phyloP scores from a whole-genome alignment of 2,797 vertebrate genomes.

The Rhinogobio ventralis region DNA sequence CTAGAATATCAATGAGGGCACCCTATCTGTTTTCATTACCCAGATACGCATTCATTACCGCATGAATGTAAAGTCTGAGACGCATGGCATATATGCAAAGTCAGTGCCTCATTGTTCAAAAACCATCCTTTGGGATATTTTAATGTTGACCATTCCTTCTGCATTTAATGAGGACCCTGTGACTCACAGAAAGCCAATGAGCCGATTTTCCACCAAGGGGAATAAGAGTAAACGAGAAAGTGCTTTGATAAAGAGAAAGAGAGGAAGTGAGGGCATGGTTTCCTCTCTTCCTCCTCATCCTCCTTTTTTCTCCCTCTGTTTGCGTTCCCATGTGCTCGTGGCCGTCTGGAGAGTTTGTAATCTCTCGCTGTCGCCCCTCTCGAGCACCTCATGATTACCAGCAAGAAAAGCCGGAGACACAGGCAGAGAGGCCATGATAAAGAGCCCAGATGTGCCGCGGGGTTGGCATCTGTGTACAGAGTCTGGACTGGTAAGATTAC shows the following conservation, averaged over 20 bases:
- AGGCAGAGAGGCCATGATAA: constrained; percentile 75
- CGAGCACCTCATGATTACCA: constrained; percentile 68
- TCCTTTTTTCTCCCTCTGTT: constrained; percentile 51
- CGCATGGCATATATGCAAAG: constrained; percentile 30
- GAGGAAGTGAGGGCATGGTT: constrained; percentile 77
- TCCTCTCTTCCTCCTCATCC: constrained; percentile 60
- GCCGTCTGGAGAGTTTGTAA: constrained; percentile 72
- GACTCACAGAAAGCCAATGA: constrained; percentile 17
- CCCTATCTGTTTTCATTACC: constrained; percentile 11
- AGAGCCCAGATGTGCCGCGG: constrained; percentile 73
- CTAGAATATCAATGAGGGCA: constrained; percentile 34
- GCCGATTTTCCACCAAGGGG: not conserved
- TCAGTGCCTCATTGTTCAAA: constrained; percentile 3
- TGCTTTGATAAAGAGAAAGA: constrained; percentile 65
- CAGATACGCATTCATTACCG: constrained; percentile 3
- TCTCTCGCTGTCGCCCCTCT: constrained; percentile 62
- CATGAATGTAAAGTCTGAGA: constrained; percentile 13
- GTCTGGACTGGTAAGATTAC: constrained; percentile 56
- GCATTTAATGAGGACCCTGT: constrained; percentile 18
- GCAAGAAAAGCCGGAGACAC: constrained; percentile 59
- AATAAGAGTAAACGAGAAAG: constrained; percentile 53
- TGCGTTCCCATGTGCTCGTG: constrained; percentile 69
- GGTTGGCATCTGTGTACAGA: constrained; percentile 55
- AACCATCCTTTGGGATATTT: constrained; percentile 21
- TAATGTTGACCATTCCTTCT: constrained; percentile 13